Evolutionary conservation across 2,797 vertebrate species (phyloP), one percentile per base, ranked within the genome.

Genomic region (Atherinosoma microstoma): DNA sequence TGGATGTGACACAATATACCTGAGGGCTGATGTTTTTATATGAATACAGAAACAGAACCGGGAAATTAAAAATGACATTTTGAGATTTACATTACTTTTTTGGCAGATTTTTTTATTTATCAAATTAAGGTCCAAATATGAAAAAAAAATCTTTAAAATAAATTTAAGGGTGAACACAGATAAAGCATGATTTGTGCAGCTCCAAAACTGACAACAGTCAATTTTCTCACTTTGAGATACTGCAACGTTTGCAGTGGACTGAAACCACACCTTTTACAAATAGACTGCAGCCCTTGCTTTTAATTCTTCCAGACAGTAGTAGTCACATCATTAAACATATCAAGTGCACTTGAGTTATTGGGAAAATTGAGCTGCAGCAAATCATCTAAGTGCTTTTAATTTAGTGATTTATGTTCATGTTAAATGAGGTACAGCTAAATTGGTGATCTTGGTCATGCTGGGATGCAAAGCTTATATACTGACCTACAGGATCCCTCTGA

Each of bases 401-500:
- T n/a, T 34, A 6, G 22, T 63, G 3, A 47, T 57, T 68, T 67
- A 40, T 42, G 35, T 74, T 71, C 27, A 42, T 3, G 47, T n/a
- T 6, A 58, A 69, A 68, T 69, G 11, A 67, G 35, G 1, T 22
- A 0, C 6, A 63, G 35, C 47, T 59, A 27, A 68, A 36, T 20
- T n/a, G 15, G 36, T 35, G 38, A 27, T 75, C 15, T 16, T 3
- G 30, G 45, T 69, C n/a, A 45, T 24, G 54, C 30, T 71, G 45
- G 15, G 0, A 11, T 22, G 2, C 22, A 51, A 57, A 72, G 34
- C 64, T 10, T 13, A 58, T 36, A 94, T 34, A 94, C 95, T 96
- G 94, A 99, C 98, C 98, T 82, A 98, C 91, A 79, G 98, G 98
- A 73, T 99, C 98, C 87, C 95, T 97, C 83, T 99, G 98, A 86